Conservation (phyloP, 2,797 vertebrate species). For the Falco novaeseelandiae region DNA sequence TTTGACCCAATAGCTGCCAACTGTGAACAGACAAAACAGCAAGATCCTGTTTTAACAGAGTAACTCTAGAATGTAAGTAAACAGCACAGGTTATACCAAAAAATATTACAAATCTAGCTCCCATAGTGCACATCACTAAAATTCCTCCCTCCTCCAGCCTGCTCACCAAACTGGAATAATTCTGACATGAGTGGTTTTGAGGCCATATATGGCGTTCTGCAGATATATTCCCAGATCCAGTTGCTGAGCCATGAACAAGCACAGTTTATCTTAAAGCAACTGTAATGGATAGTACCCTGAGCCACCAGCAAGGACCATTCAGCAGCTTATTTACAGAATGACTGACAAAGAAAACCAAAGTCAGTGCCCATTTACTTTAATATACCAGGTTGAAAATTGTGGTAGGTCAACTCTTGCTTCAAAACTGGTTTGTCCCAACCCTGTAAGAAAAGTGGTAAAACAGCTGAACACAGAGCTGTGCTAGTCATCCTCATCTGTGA, state of each 20-base stretch:
- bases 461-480: background rate
- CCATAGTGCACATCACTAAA: background rate
- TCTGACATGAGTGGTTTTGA: background rate
- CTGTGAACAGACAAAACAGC: background rate
- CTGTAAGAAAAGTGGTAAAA: background rate
- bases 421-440: background rate
- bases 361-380: background rate
- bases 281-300: background rate
- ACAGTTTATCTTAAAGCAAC: background rate
- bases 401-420: background rate
- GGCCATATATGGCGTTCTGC: constrained; percentile 21
- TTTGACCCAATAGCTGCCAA: background rate
- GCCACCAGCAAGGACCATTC: background rate
- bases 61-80: background rate
- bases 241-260: background rate
- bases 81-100: background rate
- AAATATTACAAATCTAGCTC: background rate
- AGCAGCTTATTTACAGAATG: background rate
- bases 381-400: background rate
- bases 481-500: background rate
- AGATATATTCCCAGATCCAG: background rate
- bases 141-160: background rate
- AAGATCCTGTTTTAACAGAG: background rate
- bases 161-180: background rate
- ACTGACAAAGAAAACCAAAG: background rate